These are phyloP conservation scores for Platycercus adscitus DNA, from an alignment of 2,113 vertebrate species.

Conservation along the genomic window DNA sequence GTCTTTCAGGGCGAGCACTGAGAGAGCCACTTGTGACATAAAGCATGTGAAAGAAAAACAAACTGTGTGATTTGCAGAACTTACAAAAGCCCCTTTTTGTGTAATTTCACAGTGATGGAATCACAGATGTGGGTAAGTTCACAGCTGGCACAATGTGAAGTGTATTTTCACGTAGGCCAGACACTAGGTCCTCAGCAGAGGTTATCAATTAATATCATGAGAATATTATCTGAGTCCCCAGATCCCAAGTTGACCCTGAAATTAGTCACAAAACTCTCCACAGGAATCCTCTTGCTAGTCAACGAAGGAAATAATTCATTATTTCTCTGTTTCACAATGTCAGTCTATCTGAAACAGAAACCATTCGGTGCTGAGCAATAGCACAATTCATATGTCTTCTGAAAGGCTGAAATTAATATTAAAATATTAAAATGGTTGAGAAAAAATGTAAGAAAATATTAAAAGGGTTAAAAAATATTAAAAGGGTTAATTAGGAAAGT, in stretches of 20 bases:
- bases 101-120: neutral
- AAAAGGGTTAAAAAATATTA: neutral
- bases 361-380: neutral
- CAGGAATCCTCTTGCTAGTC: neutral
- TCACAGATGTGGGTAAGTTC: neutral
- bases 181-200: neutral
- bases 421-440: neutral
- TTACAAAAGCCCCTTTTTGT: neutral
- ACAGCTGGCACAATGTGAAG: neutral
- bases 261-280: neutral
- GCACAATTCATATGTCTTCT: neutral
- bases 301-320: neutral
- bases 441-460: neutral
- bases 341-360: neutral
- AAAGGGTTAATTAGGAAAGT: neutral
- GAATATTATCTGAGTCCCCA: neutral
- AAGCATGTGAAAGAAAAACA: neutral
- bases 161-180: neutral
- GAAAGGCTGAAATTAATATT: neutral
- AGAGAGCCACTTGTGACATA: neutral
- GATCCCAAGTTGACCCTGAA: neutral
- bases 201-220: neutral
- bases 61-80: neutral
- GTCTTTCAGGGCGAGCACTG: neutral
- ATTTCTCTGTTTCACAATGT: neutral